Evolutionary conservation across 2,888 invertebrate species (phyloP), one percentile per base, ranked within the genome.

Genomic region (Ischnura elegans): DNA sequence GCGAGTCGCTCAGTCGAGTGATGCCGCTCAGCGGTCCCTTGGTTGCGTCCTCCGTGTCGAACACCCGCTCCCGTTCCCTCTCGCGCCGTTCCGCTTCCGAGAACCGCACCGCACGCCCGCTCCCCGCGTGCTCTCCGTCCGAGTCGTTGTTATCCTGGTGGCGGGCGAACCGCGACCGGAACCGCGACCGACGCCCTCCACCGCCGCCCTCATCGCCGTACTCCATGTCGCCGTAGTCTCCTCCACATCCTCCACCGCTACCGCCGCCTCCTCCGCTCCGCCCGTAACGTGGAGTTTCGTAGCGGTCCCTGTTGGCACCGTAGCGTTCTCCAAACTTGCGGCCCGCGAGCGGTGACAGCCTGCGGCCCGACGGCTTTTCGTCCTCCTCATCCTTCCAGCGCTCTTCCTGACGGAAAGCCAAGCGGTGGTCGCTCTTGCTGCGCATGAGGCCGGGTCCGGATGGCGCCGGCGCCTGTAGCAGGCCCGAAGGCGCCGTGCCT

Each of bases 371-470:
- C 51, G 95, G 94, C 93, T 95, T 95, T 90, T 95, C 95, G 25
- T 94, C 94, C 93, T 97, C 98, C 95, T 98, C 97, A 94, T 97
- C 97, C 95, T 66, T 51, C 29, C 94, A 47, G 0, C 95, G 95
- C 43, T 98, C 98, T 95, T 98, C 98, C 95, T 98, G 98, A 61
- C 98, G 97, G 96, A 98, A 98, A 8, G 99, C 98, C 94, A 99
- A 96, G 84, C 99, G 97, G 96, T 99, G 99, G 95, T 99, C 99
- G 95, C 99, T 99, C 96, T 99, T 99, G 94, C 98, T 99, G 94
- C 99, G 97, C 97, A 99, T 98, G 36, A 99, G 96, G 0, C 98
- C 98, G 87, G 98, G 98, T 10, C 97, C 96, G 25, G 97, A 97
- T 93, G 97, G 97, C n/a, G n/a, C n/a, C 93, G 96, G 96, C 94